A percentile compares a stretch with the other conserved stretches of the same genome.
phyloP scores from a whole-genome alignment of 2,797 vertebrate species.

The Rhynchonycteris naso region DNA sequence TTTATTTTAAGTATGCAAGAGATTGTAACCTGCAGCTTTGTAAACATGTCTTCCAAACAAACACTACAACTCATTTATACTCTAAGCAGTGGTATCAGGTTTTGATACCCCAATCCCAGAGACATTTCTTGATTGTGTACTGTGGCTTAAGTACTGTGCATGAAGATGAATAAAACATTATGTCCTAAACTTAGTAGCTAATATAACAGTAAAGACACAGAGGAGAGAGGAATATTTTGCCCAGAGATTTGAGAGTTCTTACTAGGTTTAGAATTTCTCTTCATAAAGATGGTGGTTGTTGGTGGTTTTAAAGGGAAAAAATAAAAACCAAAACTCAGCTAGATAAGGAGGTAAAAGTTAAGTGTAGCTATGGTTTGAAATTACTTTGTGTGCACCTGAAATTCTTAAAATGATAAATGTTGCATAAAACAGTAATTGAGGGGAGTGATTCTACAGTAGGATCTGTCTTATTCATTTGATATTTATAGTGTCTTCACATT shows the following conservation, averaged over 20 bases:
- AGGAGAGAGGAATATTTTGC: neutral
- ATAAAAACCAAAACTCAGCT: neutral
- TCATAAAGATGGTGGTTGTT: neutral
- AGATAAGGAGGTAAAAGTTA: neutral
- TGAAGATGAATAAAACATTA: neutral
- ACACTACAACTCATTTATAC: neutral
- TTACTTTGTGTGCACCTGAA: neutral
- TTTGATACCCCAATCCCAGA: neutral
- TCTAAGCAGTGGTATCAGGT: neutral
- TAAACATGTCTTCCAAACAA: constrained; percentile 24
- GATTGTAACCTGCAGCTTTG: constrained; percentile 4
- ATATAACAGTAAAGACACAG: neutral
- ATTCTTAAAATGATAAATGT: constrained; percentile 25
- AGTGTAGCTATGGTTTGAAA: neutral
- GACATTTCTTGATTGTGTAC: neutral
- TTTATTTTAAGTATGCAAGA: neutral
- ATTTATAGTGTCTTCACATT: neutral
- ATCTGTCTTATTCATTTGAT: neutral
- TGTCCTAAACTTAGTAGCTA: neutral
- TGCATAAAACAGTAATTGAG: neutral
- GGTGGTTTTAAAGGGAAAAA: neutral
- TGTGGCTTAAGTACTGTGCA: neutral
- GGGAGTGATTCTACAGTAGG: neutral
- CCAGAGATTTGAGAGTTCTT: neutral
- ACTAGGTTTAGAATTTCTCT: neutral